Conservation (phyloP, 2,797 vertebrate species). For the Lerista edwardsae region DNA sequence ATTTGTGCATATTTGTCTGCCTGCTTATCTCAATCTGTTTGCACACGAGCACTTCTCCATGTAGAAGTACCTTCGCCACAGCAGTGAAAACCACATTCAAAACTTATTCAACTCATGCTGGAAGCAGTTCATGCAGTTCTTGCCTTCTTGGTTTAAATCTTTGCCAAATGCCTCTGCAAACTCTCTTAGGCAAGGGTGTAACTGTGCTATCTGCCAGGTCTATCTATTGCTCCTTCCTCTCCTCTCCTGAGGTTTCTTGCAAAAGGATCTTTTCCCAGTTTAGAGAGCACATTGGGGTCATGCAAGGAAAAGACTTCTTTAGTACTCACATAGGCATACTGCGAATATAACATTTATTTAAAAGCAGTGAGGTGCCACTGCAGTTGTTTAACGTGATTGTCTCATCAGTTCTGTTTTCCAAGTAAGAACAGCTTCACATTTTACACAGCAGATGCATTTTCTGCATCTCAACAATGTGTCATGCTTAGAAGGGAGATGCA, state of each 20-base stretch:
- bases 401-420: not conserved
- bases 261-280: slow-evolving; percentile 13
- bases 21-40: not conserved
- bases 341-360: not conserved
- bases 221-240: not conserved
- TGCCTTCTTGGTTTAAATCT: not conserved
- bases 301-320: slow-evolving; percentile 3
- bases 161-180: slow-evolving; percentile 15
- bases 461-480: not conserved
- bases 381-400: not conserved
- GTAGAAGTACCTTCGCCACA: slow-evolving; percentile 5
- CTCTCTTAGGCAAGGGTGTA: slow-evolving; percentile 31
- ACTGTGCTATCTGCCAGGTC: not conserved
- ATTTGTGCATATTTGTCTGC: not conserved
- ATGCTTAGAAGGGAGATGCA: not conserved
- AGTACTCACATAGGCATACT: not conserved
- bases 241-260: not conserved
- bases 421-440: not conserved
- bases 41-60: not conserved
- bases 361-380: not conserved
- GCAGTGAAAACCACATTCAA: not conserved
- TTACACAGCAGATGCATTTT: not conserved
- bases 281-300: slow-evolving; percentile 5
- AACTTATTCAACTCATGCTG: not conserved
- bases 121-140: not conserved